Percentiles rank a stretch among this genome's conserved stretches.
phyloP scores from a whole-genome alignment of 2,888 invertebrate genomes.

The Drosophila villosipedis region DNA sequence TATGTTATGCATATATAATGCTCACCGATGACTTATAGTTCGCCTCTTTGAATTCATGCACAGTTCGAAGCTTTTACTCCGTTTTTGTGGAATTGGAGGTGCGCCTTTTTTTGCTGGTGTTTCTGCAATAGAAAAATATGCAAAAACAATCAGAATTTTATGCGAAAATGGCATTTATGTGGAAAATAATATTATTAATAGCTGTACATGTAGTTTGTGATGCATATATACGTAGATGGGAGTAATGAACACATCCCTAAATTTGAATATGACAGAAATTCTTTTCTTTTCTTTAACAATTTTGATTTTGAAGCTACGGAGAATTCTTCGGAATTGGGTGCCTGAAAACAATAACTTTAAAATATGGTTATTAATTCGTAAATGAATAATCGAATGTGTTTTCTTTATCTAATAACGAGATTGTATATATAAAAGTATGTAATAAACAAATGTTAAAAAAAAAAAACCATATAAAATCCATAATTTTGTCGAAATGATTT shows the following conservation, averaged over 20 bases:
- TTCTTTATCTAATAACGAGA: neutral
- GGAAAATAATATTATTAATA: neutral
- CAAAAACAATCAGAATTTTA: neutral
- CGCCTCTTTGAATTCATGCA: conserved; percentile 96
- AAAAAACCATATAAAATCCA: neutral
- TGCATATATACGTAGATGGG: conserved; percentile 7
- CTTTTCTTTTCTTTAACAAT: neutral
- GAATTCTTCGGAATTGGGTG: neutral
- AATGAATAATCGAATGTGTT: neutral
- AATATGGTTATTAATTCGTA: neutral
- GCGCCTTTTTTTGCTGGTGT: conserved; percentile 97
- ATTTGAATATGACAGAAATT: neutral
- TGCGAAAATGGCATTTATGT: neutral
- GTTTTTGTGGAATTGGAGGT: conserved; percentile 89
- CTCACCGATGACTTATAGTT: conserved; percentile 93
- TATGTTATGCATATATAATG: conserved; percentile 6
- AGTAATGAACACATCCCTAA: neutral
- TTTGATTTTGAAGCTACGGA: neutral
- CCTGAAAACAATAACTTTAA: neutral
- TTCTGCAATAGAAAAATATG: conserved; percentile 88
- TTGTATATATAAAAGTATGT: neutral
- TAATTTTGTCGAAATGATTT: neutral
- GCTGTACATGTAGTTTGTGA: neutral
- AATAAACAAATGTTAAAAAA: neutral
- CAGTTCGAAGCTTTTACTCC: conserved; percentile 90